Conservation (phyloP, 1,140 invertebrate species). For the Ganaspis sp. region DNA sequence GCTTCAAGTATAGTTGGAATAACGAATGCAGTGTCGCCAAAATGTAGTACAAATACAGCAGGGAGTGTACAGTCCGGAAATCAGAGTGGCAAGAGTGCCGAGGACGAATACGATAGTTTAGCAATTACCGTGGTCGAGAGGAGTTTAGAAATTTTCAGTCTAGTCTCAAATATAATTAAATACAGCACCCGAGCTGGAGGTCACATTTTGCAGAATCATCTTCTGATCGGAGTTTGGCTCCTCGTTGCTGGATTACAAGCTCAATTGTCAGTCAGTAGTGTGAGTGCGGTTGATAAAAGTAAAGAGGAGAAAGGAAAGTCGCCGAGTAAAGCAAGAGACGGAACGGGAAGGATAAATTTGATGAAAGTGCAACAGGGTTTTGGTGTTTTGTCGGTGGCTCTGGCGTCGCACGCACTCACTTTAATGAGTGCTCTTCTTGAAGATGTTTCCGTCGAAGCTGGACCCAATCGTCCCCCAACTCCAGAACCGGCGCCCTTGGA, state of each 20-base stretch:
- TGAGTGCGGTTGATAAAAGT: conserved; percentile 76
- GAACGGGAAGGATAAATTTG: conserved; percentile 78
- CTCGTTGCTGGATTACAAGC: conserved; percentile 90
- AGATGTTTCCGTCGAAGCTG: conserved; percentile 78
- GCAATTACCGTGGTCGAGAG: conserved; percentile 84
- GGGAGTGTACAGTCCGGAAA: conserved; percentile 68
- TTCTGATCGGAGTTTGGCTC: conserved; percentile 91
- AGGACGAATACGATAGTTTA: conserved; percentile 83
- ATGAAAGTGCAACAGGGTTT: conserved; percentile 89
- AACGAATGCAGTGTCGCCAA: conserved; percentile 80
- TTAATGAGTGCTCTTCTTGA: conserved; percentile 78
- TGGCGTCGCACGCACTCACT: conserved; percentile 84
- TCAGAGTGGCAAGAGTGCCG: conserved; percentile 76
- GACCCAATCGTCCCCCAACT: conserved; percentile 60
- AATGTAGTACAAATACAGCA: conserved; percentile 74
- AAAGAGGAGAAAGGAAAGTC: conserved; percentile 82
- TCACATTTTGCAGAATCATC: conserved; percentile 91
- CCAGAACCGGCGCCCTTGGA: conserved; percentile 78
- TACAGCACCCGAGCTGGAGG: conserved; percentile 91
- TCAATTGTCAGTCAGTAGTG: conserved; percentile 79
- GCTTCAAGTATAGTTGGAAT: conserved; percentile 82
- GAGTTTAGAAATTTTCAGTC: conserved; percentile 88
- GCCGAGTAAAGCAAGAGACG: conserved; percentile 81
- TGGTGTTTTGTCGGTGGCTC: conserved; percentile 87
- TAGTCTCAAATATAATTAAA: conserved; percentile 87